Conservation (phyloP, 2,888 invertebrate species). For the Colletes collaris region DNA sequence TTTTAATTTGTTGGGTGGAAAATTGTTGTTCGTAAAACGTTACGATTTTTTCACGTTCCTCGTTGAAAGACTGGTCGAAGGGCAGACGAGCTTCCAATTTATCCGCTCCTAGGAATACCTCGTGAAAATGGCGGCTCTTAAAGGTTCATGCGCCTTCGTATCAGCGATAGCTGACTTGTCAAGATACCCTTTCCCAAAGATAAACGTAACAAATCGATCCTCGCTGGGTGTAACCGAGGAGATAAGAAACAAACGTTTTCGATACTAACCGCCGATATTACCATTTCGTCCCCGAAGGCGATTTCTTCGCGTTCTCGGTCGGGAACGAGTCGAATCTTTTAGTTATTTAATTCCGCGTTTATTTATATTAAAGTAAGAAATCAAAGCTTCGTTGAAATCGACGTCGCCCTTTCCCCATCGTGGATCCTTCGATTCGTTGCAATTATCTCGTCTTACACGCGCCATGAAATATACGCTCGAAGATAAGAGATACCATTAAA, state of each 20-base stretch:
- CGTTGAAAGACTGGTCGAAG: too few species aligned
- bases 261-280: background rate
- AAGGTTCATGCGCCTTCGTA: constrained; percentile 8
- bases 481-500: constrained; percentile 24
- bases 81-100: constrained; percentile 17
- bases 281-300: background rate
- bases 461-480: background rate
- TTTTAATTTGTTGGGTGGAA: too few species aligned
- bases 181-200: constrained; percentile 8
- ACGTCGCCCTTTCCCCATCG: too few species aligned
- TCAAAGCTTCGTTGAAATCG: too few species aligned
- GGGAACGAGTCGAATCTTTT: background rate
- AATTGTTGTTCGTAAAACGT: too few species aligned
- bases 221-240: background rate
- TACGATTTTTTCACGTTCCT: too few species aligned
- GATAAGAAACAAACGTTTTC: background rate
- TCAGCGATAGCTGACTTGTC: constrained; percentile 17
- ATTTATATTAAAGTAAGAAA: background rate
- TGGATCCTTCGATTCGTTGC: too few species aligned
- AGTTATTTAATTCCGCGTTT: constrained; percentile 4
- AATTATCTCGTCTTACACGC: too few species aligned
- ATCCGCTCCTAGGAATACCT: constrained; percentile 7
- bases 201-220: constrained; percentile 19
- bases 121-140: constrained; percentile 13
- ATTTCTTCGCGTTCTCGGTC: background rate